Conservation (phyloP, 2,888 invertebrate species). For the Eupithecia subumbrata region DNA sequence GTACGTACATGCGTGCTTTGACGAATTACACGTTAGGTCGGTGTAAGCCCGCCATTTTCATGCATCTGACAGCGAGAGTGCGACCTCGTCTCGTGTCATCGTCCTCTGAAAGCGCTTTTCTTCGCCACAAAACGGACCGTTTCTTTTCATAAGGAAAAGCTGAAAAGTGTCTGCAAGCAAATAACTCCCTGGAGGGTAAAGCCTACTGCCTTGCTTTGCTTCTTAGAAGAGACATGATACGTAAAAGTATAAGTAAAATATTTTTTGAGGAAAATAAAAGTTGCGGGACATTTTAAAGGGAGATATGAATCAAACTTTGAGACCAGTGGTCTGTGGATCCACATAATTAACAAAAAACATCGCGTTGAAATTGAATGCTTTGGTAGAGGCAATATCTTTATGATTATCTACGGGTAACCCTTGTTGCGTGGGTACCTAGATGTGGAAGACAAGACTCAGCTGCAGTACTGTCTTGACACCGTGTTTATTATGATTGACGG, state of each 20-base stretch:
- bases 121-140: conserved; percentile 82
- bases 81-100: conserved; percentile 83
- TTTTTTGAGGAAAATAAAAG: conserved; percentile 56
- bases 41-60: conserved; percentile 76
- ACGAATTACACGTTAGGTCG: conserved; percentile 79
- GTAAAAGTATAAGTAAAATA: conserved; percentile 68
- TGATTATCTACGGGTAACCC: neutral
- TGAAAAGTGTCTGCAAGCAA: conserved; percentile 84
- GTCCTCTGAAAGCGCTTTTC: conserved; percentile 84
- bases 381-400: neutral
- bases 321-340: neutral
- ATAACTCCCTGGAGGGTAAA: conserved; percentile 82
- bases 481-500: conserved; percentile 73
- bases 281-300: conserved; percentile 40
- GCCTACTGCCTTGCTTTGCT: conserved; percentile 81
- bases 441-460: conserved; percentile 53
- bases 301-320: conserved; percentile 9
- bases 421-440: conserved; percentile 15
- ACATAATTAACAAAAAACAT: neutral
- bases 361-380: neutral
- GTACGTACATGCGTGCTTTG: conserved; percentile 64
- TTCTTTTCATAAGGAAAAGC: conserved; percentile 84
- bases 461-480: conserved; percentile 46
- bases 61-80: conserved; percentile 78
- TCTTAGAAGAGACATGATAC: conserved; percentile 68